phyloP scores from a whole-genome alignment of 2,888 invertebrate genomes.

The Dryococelus australis region DNA sequence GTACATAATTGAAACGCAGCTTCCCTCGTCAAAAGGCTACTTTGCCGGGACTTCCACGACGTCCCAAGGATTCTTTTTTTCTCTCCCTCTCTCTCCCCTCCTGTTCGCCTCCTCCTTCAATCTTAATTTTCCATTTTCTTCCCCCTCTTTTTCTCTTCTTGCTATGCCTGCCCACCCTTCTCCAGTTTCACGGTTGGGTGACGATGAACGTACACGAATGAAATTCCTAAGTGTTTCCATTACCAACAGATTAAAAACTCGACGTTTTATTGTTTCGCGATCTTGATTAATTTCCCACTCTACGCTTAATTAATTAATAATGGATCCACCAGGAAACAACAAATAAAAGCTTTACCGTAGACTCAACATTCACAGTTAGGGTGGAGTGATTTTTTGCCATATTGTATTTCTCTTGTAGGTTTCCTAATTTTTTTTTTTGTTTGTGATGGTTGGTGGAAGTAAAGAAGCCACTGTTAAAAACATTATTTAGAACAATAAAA shows the following conservation, averaged over 20 bases:
- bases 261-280: constrained; percentile 11
- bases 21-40: constrained; percentile 34
- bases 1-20: constrained; percentile 40
- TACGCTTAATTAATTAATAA: constrained; percentile 1
- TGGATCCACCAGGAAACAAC: background rate
- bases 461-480: too few species aligned
- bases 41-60: constrained; percentile 18
- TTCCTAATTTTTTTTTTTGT: too few species aligned
- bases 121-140: constrained; percentile 16
- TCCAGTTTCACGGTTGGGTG: constrained; percentile 6
- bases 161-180: background rate
- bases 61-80: background rate
- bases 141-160: background rate
- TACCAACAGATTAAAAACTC: constrained; percentile 2
- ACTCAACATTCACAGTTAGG: background rate
- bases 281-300: constrained; percentile 16
- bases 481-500: too few species aligned
- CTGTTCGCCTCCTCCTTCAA: constrained; percentile 7
- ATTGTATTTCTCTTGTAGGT: too few species aligned
- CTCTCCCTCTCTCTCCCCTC: background rate
- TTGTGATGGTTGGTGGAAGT: too few species aligned
- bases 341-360: background rate
- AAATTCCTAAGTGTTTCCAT: constrained; percentile 16
- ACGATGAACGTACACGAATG: constrained; percentile 1
- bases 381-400: too few species aligned